Conservation (phyloP, 2,888 invertebrate genomes). For the Scaptomyza tumidula region DNA sequence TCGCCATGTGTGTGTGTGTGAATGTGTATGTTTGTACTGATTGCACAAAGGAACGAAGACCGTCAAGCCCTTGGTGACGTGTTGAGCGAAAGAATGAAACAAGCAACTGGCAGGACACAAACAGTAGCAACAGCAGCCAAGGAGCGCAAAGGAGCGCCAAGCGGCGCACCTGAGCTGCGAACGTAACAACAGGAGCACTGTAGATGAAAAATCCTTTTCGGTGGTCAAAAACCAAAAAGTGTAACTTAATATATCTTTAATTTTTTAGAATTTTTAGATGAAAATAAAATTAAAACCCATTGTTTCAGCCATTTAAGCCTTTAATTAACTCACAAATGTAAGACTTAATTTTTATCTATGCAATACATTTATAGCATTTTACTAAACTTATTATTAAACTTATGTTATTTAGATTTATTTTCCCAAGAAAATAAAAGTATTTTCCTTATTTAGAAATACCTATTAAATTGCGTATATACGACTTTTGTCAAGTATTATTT, state of each 20-base stretch:
- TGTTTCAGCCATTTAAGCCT: no score
- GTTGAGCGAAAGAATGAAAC: slow-evolving; percentile 69
- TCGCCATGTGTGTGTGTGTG: background rate
- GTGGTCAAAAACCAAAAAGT: background rate
- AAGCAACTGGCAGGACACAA: slow-evolving; percentile 49
- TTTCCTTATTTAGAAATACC: no score
- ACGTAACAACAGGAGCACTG: slow-evolving; percentile 21
- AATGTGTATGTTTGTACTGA: slow-evolving; percentile 47
- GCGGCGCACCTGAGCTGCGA: slow-evolving; percentile 50
- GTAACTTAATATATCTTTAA: background rate
- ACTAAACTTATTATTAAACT: no score
- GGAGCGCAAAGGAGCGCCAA: slow-evolving; percentile 21
- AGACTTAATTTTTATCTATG: no score
- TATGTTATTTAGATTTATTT: no score
- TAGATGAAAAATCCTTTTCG: background rate
- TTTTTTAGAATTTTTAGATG: no score
- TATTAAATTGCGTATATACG: no score
- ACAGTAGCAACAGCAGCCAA: slow-evolving; percentile 16
- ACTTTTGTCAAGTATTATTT: no score
- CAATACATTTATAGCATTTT: no score
- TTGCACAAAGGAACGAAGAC: slow-evolving; percentile 70
- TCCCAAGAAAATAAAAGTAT: no score
- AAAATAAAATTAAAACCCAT: no score
- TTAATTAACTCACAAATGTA: no score
- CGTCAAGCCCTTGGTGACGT: slow-evolving; percentile 77